Evolutionary conservation across 2,797 vertebrate species (phyloP), one percentile per base, ranked within the genome.

Genomic region (Sparus aurata): DNA sequence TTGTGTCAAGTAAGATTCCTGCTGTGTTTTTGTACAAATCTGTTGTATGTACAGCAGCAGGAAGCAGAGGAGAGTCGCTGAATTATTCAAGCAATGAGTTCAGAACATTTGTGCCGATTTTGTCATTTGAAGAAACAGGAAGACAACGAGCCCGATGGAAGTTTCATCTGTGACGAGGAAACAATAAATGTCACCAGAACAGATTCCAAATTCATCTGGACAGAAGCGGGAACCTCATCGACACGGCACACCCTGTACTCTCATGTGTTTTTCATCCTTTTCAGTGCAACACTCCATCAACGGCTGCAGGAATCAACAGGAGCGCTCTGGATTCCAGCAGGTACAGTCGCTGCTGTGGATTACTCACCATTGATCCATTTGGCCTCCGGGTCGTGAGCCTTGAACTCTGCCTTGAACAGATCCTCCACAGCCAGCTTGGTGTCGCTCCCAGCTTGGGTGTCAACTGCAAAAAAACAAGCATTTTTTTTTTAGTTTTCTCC

Each of bases 361-460:
- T 9, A 95, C 96, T 91, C 95, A 99, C 98, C 97, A 59, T 97
- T 98, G 92, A 99, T 97, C 98, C 98, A 99, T 60, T 94, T 96
- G 64, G 97, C 96, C 88, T 98, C 97, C 0, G 97, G 97, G 92
- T 98, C 96, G 18, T 98, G 96, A 59, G 96, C 86, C 8, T 94
- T 15, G 79, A 99, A 98, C 16, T 98, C 96, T 25, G 96, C 92
- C 73, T 95, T 97, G 93, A 99, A 98, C 60, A 99, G 96, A 87
- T 99, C 98, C 79, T 99, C 98, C 94, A 99, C 95, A 0, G 95
- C 95, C 87, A 99, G 87, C 81, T 97, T 96, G 61, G 96, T 97
- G 94, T 98, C 96, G 76, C 97, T 97, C 10, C 97, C 96, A 79
- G 96, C 96, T 80, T 94, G 94, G 0, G 88, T 95, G 83, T 99